phyloP scores from a whole-genome alignment of 2,888 invertebrate genomes.

The Agelastica alni region DNA sequence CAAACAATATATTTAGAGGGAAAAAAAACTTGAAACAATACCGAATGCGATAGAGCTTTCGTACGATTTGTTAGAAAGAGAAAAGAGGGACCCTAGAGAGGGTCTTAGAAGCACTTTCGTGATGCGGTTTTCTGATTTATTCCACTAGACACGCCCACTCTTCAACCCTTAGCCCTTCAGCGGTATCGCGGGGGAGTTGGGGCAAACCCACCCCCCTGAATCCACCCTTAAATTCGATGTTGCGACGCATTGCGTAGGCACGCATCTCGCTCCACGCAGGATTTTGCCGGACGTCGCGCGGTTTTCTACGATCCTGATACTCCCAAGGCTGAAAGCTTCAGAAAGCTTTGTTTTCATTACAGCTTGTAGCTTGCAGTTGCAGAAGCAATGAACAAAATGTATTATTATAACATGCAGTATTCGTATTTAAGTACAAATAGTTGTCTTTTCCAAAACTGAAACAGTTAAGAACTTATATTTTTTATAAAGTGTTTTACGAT shows the following conservation, averaged over 20 bases:
- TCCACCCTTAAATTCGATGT: conserved; percentile 2
- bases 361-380: no score
- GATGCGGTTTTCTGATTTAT: conserved; percentile 32
- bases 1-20: no score
- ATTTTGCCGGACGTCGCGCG: conserved; percentile 7
- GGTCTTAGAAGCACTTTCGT: conserved; percentile 30
- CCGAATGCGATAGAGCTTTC: conserved; percentile 8
- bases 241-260: conserved; percentile 1
- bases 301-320: conserved; percentile 8
- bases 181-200: conserved; percentile 23
- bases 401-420: no score
- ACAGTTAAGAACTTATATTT: no score
- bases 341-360: not conserved
- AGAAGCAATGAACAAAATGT: no score
- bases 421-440: no score
- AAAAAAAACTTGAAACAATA: conserved; percentile 18
- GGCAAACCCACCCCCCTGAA: conserved; percentile 8
- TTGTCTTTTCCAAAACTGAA: no score
- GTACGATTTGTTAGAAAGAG: conserved; percentile 19
- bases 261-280: conserved; percentile 15
- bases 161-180: conserved; percentile 26
- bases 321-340: not conserved
- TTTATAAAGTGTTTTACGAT: no score
- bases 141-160: conserved; percentile 27
- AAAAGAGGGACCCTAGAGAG: conserved; percentile 18